Evolutionary conservation across 2,797 vertebrate genomes (phyloP), one percentile per base, ranked within the genome.

Genomic region (Arctocebus calabarensis): DNA sequence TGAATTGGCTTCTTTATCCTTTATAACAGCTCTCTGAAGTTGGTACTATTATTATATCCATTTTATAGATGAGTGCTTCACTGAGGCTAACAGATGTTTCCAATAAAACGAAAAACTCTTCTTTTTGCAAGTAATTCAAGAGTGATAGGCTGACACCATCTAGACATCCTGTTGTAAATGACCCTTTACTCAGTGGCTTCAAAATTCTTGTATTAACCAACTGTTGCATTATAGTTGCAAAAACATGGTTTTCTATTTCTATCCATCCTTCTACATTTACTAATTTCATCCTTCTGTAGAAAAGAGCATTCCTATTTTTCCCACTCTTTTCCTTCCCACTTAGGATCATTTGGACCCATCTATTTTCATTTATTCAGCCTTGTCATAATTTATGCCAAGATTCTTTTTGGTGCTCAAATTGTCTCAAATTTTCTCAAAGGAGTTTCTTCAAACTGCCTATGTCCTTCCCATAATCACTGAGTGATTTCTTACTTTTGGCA

Each of bases 351-450:
- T 92, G 57, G 37, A 88, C 11, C 14, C 52, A 59, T 86, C 74
- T n/a, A 55, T 70, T 88, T 95, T 91, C 85, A 88, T 90, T 92
- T 94, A 91, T 57, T 92, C 32, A 90, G 23, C n/a, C 32, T 88
- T 93, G 27, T 66, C 88, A 83, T 95, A 93, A 95, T 83, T 83
- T 91, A 52, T 92, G 62, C 17, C 29, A n/a, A 88, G 94, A 90
- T 90, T 93, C 40, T 84, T 90, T 96, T 87, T 93, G 68, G 92
- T 96, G 48, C 23, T 96, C 78, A 94, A 86, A 94, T 84, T 79
- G 11, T 52, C 71, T 92, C 61, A 95, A 57, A 90, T 94, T 96
- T 37, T 57, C 74, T 45, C 78, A 40, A 74, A 88, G 59, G 57
- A 93, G 7, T 74, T 77, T 45, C 70, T 92, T 92, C 55, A 88